phyloP scores from a whole-genome alignment of 2,113 vertebrate genomes.

The Aythya baeri region DNA sequence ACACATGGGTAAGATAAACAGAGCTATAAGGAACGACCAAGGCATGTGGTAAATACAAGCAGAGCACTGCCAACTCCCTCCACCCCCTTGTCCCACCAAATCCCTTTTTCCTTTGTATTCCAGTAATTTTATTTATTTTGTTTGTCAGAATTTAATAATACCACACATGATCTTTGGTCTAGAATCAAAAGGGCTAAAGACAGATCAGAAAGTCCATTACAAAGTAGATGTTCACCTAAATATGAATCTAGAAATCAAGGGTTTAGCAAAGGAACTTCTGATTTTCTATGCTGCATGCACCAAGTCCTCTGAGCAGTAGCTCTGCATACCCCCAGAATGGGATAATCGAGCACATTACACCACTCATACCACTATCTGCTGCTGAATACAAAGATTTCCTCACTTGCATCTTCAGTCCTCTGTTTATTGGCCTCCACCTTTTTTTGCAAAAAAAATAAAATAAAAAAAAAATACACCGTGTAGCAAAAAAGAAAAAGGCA shows the following conservation, averaged over 20 bases:
- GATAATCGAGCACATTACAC: not conserved
- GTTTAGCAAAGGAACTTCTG: not conserved
- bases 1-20: not conserved
- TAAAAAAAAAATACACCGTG: not conserved
- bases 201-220: not conserved
- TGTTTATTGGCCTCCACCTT: not conserved
- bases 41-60: not conserved
- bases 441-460: not conserved
- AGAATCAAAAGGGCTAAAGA: not conserved
- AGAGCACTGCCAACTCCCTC: not conserved
- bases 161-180: not conserved
- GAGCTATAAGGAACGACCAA: not conserved
- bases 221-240: not conserved
- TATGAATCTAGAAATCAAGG: not conserved
- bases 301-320: not conserved
- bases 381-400: not conserved
- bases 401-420: not conserved
- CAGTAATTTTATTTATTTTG: not conserved
- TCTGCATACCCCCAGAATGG: not conserved
- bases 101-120: not conserved
- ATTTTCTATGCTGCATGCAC: not conserved
- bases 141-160: not conserved
- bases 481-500: not conserved
- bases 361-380: not conserved
- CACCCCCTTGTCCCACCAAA: not conserved